Percentiles rank a stretch among this genome's conserved stretches.
phyloP scores from a whole-genome alignment of 2,888 invertebrate genomes.

The Stegophylla sp. region DNA sequence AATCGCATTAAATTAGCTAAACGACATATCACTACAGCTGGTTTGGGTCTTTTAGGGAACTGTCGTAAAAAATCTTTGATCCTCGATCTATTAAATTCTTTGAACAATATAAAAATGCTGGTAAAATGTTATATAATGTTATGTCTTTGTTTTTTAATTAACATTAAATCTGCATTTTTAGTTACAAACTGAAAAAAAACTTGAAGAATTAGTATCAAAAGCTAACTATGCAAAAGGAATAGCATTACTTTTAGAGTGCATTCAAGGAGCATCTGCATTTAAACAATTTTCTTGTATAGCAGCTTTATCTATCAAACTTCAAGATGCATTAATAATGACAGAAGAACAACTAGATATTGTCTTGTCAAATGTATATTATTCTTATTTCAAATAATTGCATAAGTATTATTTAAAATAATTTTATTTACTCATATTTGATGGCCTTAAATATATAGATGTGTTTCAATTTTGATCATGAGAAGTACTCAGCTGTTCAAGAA shows the following conservation, averaged over 20 bases:
- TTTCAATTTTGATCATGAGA: constrained; percentile 77
- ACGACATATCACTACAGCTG: constrained; percentile 82
- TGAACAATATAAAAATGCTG: constrained; percentile 81
- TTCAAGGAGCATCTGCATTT: constrained; percentile 82
- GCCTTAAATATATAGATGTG: constrained; percentile 66
- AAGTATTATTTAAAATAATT: constrained; percentile 8
- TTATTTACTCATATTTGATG: not conserved
- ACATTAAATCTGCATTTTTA: constrained; percentile 63
- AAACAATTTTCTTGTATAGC: constrained; percentile 91
- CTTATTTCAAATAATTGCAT: constrained; percentile 61
- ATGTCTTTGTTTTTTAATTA: not conserved
- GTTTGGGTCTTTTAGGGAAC: constrained; percentile 88
- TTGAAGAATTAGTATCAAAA: constrained; percentile 80
- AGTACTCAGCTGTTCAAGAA: constrained; percentile 82
- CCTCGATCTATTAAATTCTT: constrained; percentile 77
- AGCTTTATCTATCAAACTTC: constrained; percentile 82
- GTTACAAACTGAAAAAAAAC: constrained; percentile 83
- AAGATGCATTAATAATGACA: constrained; percentile 88
- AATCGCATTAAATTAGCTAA: constrained; percentile 78
- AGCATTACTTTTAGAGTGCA: constrained; percentile 85
- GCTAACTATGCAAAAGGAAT: constrained; percentile 91
- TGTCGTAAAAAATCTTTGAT: constrained; percentile 87
- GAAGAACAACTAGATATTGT: constrained; percentile 90
- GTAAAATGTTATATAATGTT: constrained; percentile 66
- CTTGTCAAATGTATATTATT: constrained; percentile 74